phyloP scores from a whole-genome alignment of 2,797 vertebrate species.

The Muraenolepis orangiensis region DNA sequence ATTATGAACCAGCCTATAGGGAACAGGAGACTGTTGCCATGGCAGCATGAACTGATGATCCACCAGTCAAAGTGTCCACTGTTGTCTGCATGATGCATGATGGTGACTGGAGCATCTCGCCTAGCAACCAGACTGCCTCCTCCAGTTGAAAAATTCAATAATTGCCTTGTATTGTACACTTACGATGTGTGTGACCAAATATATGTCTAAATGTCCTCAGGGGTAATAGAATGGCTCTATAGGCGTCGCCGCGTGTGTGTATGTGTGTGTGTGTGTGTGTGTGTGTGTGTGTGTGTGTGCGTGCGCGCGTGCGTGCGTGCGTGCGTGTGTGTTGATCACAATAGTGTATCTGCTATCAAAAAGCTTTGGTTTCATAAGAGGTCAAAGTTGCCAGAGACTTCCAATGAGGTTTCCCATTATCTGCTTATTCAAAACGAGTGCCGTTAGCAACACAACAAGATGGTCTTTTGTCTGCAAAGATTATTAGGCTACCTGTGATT shows the following conservation, averaged over 20 bases:
- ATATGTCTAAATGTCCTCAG: not conserved
- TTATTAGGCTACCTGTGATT: too few relatives aligned
- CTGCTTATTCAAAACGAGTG: too few relatives aligned
- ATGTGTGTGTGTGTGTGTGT: not conserved
- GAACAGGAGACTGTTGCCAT: slow-evolving; percentile 58
- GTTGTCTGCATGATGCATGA: slow-evolving; percentile 62
- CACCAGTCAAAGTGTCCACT: slow-evolving; percentile 55
- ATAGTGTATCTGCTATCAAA: not conserved
- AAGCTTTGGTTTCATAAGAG: slow-evolving; percentile 10
- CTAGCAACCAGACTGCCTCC: slow-evolving; percentile 30
- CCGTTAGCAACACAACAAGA: too few relatives aligned
- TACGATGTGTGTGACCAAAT: slow-evolving; percentile 18
- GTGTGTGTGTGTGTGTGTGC: not conserved
- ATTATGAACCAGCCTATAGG: slow-evolving; percentile 41
- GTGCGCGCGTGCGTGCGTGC: not conserved
- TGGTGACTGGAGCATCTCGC: slow-evolving; percentile 36
- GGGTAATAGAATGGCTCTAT: not conserved
- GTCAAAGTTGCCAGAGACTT: too few relatives aligned
- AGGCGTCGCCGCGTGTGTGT: not conserved
- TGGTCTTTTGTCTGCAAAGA: too few relatives aligned
- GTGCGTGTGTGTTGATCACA: not conserved
- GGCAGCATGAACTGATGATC: slow-evolving; percentile 50
- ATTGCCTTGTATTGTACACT: slow-evolving; percentile 3
- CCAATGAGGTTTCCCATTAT: too few relatives aligned
- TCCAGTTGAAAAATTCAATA: slow-evolving; percentile 16